Evolutionary conservation across 1,140 invertebrate species (phyloP), one percentile per base, ranked within the genome.

Genomic region (Apis cerana): DNA sequence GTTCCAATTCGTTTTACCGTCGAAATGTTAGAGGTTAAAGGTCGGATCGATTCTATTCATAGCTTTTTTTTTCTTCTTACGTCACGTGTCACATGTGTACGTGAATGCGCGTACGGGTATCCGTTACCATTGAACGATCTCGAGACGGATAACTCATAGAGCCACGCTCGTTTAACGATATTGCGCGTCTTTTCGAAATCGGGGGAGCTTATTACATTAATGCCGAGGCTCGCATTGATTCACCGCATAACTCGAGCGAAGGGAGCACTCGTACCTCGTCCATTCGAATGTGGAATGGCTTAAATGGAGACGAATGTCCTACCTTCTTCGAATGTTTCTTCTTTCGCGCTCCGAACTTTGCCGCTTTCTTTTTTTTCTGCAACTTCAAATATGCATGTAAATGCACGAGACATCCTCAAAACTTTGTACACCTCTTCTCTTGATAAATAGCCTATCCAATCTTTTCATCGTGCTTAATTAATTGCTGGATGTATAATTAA

Each of bases 191-290:
- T n/a, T 50, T 56, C 15, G 23, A 61, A 69, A 11, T 2, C 33
- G 33, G 4, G 43, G 11, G 17, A 10, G 76, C 48, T 71, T 71
- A 61, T 79, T 69, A 59, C 54, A 21, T 10, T 1, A 43, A 78
- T 27, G 65, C 27, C 65, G 43, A 59, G 58, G 54, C 65, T 33
- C 48, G 54, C 21, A 58, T 69, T 78, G 69, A 54, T 70, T 59
- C 33, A 23, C 10, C 21, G 65, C 19, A n/a, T 52, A 59, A 17
- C 10, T 15, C 52, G n/a, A 48, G 54, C 8, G 7, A 7, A 8
- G 54, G 7, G 50, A 48, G 11, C 54, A 59, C 50, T 58, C 33
- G 17, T 33, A 1, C 33, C 10, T 23, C 10, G 21, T 61, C 56
- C 48, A 71, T 80, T 62, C 48, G 19, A 50, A 48, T 13, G 62